Percentiles rank a stretch among this genome's conserved stretches.
Evolutionary conservation across 2,888 invertebrate genomes (phyloP).

Genomic region (Caenorhabditis sp.): DNA sequence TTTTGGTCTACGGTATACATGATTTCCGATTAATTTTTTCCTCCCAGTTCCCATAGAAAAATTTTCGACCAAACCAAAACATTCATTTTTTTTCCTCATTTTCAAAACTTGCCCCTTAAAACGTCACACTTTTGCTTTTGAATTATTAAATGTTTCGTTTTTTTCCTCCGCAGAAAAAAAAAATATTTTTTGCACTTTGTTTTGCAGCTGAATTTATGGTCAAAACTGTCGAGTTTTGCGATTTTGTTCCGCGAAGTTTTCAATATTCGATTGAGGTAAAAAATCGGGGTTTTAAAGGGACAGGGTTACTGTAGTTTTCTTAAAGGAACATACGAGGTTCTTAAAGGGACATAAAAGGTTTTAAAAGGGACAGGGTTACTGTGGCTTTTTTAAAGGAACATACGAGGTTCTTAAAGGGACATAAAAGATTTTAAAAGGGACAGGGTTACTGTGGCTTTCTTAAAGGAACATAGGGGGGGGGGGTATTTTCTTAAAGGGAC

Average conservation of each 20-base stretch:
- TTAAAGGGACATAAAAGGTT: no score
- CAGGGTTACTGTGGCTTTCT: no score
- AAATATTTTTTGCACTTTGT: not conserved
- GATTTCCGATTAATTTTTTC: constrained; percentile 18
- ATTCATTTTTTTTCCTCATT: not conserved
- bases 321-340: no score
- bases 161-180: not conserved
- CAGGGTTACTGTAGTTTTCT: no score
- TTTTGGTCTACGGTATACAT: constrained; percentile 22
- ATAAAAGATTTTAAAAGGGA: no score
- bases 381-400: no score
- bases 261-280: constrained; percentile 35
- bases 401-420: no score
- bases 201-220: constrained; percentile 10
- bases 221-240: constrained; percentile 39
- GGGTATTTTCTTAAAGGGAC: no score
- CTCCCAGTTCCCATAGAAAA: not conserved
- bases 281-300: no score
- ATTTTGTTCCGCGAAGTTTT: constrained; percentile 33
- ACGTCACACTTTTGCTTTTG: not conserved
- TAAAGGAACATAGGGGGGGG: no score
- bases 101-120: no score
- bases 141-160: not conserved
- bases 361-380: no score
- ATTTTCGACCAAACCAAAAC: not conserved